These are phyloP conservation scores for Fulica atra DNA, from an alignment of 2,113 vertebrate genomes.

Conservation along the genomic window DNA sequence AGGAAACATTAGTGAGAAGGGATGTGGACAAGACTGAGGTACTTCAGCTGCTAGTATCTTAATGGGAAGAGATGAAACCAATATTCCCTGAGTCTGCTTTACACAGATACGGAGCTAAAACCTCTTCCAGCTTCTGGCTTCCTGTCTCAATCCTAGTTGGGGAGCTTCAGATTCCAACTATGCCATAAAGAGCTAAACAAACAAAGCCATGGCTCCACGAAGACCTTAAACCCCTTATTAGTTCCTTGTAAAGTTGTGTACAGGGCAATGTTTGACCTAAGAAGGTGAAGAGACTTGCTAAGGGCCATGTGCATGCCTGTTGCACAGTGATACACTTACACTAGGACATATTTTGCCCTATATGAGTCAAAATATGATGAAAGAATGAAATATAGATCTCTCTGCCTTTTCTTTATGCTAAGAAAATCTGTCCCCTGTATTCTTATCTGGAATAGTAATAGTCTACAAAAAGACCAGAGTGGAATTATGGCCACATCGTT, in stretches of 20 bases:
- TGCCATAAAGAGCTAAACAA: too few species aligned
- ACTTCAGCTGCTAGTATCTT: too few species aligned
- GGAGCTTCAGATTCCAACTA: too few species aligned
- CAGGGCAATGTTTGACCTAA: not conserved
- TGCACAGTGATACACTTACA: not conserved
- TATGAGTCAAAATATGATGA: not conserved
- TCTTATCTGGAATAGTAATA: not conserved
- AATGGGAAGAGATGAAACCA: not conserved
- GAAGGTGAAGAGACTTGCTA: not conserved
- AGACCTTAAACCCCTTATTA: not conserved
- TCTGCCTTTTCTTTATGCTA: too few species aligned
- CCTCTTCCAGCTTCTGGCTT: not conserved
- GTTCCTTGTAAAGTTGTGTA: not conserved
- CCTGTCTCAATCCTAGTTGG: too few species aligned
- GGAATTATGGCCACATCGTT: not conserved
- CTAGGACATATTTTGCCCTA: not conserved
- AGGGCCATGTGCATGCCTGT: not conserved
- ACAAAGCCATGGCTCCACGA: too few species aligned
- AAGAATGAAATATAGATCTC: not conserved
- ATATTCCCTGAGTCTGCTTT: not conserved
- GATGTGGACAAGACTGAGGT: too few species aligned
- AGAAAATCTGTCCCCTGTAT: not conserved
- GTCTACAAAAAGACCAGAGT: not conserved
- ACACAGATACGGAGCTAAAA: not conserved
- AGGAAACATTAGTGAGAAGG: too few species aligned